A percentile compares a stretch with the other conserved stretches of the same genome.
phyloP scores from a whole-genome alignment of 2,888 invertebrate species.

The Dicyrtomina minuta region DNA sequence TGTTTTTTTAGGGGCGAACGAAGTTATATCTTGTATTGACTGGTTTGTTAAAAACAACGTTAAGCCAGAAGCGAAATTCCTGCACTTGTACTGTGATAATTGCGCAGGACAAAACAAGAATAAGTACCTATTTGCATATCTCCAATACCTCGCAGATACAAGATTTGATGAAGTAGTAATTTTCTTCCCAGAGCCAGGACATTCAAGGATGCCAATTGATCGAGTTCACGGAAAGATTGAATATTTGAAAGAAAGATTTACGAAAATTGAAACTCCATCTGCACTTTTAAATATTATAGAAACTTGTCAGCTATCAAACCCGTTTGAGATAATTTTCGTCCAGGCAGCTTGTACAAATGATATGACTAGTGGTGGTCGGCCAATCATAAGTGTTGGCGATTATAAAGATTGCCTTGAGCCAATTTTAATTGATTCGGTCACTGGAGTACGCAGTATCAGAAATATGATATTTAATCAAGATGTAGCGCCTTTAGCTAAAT shows the following conservation, averaged over 20 bases:
- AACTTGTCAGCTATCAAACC: neutral
- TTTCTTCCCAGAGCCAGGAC: neutral
- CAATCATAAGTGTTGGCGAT: neutral
- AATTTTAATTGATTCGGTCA: too few species aligned
- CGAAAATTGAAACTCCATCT: conserved; percentile 25
- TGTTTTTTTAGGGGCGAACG: conserved; percentile 28
- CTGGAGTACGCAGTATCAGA: too few species aligned
- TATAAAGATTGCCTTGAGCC: too few species aligned
- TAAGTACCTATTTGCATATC: neutral
- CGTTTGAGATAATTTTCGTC: conserved; percentile 21
- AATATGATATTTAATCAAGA: too few species aligned
- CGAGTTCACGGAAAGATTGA: neutral
- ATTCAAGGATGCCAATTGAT: neutral
- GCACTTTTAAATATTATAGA: conserved; percentile 13
- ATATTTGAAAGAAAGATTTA: neutral
- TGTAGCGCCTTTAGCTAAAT: too few species aligned
- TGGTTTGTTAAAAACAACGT: conserved; percentile 4
- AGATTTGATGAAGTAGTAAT: neutral
- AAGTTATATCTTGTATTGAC: conserved; percentile 27
- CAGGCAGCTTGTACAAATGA: conserved; percentile 11
- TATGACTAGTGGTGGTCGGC: neutral
- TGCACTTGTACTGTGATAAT: neutral
- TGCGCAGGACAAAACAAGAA: neutral
- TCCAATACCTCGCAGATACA: neutral
- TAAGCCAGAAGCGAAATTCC: neutral